Evolutionary conservation across 2,797 vertebrate species (phyloP).

Genomic region (Phoeniculus purpureus): DNA sequence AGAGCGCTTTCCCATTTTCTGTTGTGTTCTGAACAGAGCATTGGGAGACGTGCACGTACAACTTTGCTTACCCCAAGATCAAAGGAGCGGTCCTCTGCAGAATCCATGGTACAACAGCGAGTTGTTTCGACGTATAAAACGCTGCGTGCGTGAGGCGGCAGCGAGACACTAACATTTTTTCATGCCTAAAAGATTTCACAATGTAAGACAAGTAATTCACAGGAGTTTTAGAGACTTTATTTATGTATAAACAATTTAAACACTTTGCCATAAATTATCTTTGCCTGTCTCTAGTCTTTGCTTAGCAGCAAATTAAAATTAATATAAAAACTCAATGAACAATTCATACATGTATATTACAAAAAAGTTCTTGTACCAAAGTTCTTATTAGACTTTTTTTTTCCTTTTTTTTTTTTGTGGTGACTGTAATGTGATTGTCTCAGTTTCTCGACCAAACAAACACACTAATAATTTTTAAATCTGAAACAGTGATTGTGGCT

Average conservation of each 20-base stretch:
- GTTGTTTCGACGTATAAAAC: accelerated
- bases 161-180: background rate
- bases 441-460: slow-evolving; percentile 93
- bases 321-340: slow-evolving; percentile 99
- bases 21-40: background rate
- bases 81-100: background rate
- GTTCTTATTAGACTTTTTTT: slow-evolving; percentile 87
- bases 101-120: background rate
- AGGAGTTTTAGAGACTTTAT: slow-evolving; percentile 99
- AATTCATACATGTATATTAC: slow-evolving; percentile 99
- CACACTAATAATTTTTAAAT: slow-evolving; percentile 87
- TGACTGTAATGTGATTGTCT: slow-evolving; percentile 99
- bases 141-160: background rate
- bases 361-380: slow-evolving; percentile 93
- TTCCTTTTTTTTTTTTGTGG: slow-evolving; percentile 84
- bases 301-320: slow-evolving; percentile 97
- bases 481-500: slow-evolving; percentile 87
- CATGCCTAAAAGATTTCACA: slow-evolving; percentile 69
- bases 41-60: background rate
- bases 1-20: background rate
- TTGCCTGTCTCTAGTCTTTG: slow-evolving; percentile 99
- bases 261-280: slow-evolving; percentile 99
- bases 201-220: slow-evolving; percentile 91
- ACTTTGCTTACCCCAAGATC: background rate
- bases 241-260: slow-evolving; percentile 99